Evolutionary conservation across 2,888 invertebrate species (phyloP), one percentile per base, ranked within the genome.

Genomic region (Zaprionus bogoriensis): DNA sequence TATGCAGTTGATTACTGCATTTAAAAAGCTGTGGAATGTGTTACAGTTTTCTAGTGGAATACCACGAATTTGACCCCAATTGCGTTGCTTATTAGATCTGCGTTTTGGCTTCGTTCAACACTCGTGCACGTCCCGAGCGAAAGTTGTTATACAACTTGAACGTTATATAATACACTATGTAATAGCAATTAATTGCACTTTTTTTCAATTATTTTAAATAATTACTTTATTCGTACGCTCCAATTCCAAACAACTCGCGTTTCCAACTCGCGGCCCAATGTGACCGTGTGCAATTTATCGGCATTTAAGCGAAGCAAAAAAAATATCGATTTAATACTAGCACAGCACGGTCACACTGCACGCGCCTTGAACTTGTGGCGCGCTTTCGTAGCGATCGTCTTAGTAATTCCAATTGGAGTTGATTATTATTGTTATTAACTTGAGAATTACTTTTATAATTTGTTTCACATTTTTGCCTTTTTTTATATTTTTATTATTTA

Each of bases 201-300:
- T 42, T 38, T 39, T 27, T n/a, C n/a, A n/a, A 54, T 28, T 50
- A 55, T 38, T 1, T 20, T 39, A 27, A 44, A 48, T 38, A 36
- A 65, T 69, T 74, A 74, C 74, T 48, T 72, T 65, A 12, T 42
- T 32, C 52, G 47, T 69, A 25, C 50, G 38, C 55, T 57, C 52
- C 68, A 54, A 25, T 55, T 73, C 58, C 74, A 57, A 68, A 60
- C 69, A 70, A 69, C 27, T 70, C 67, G 60, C 69, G 69, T 70
- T 72, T 66, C 67, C 69, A 70, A 66, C 72, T 70, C 60, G 66
- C 66, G 72, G 72, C 55, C 28, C 47, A 50, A 60, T 66, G 72
- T 69, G 69, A 60, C 69, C 72, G 68, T 62, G 42, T 10, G 4
- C 12, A 30, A 44, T 2, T 42, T 46, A 6, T 42, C 7, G 6